Conservation (phyloP, 2,888 invertebrate species). For the Mythimna loreyi region DNA sequence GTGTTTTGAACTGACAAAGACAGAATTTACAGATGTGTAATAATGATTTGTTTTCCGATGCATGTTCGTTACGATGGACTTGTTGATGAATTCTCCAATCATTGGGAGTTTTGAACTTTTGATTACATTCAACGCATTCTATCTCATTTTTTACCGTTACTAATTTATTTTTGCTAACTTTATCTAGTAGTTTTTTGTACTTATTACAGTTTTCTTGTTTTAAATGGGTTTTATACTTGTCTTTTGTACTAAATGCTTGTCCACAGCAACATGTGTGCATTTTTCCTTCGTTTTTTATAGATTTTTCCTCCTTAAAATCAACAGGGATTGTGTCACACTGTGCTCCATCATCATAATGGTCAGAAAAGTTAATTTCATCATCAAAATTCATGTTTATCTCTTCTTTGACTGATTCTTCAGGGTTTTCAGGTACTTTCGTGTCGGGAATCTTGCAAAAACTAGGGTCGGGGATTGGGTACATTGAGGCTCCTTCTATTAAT, state of each 20-base stretch:
- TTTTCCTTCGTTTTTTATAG: slow-evolving; percentile 23
- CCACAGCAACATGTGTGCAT: slow-evolving; percentile 60
- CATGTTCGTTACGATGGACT: slow-evolving; percentile 15
- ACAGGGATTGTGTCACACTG: slow-evolving; percentile 32
- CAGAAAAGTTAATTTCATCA: slow-evolving; percentile 46
- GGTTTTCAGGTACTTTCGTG: slow-evolving; percentile 5
- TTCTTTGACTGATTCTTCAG: slow-evolving; percentile 38
- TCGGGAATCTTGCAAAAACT: slow-evolving; percentile 19
- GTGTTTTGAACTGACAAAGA: slow-evolving; percentile 29
- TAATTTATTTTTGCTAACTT: slow-evolving; percentile 43
- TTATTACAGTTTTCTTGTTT: slow-evolving; percentile 62
- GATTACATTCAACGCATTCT: slow-evolving; percentile 61
- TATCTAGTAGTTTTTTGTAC: slow-evolving; percentile 48
- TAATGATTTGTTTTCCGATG: not conserved
- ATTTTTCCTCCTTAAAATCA: slow-evolving; percentile 44
- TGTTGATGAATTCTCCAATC: slow-evolving; percentile 65
- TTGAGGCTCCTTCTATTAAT: slow-evolving; percentile 11
- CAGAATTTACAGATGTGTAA: slow-evolving; percentile 31
- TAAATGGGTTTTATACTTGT: slow-evolving; percentile 62
- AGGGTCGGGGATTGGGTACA: slow-evolving; percentile 4
- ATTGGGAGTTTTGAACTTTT: slow-evolving; percentile 62
- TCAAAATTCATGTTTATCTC: slow-evolving; percentile 43
- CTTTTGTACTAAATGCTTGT: slow-evolving; percentile 52
- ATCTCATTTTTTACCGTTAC: slow-evolving; percentile 50
- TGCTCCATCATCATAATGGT: slow-evolving; percentile 55